Evolutionary conservation across 2,888 invertebrate genomes (phyloP).

Genomic region (Cataglyphis altisquamis): DNA sequence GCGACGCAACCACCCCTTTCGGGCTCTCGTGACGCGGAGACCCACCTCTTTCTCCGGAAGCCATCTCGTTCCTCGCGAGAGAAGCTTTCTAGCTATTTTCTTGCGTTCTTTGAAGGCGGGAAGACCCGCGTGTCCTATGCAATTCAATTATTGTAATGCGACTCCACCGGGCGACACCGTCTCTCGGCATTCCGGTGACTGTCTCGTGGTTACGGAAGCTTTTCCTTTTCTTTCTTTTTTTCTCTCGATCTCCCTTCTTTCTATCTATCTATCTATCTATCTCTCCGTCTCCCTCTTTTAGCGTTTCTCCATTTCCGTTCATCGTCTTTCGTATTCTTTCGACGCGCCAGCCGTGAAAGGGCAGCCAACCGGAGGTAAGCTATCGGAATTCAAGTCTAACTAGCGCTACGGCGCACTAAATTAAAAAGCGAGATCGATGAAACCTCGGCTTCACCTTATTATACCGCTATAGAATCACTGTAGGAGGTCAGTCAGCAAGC

Average conservation of each 20-base stretch:
- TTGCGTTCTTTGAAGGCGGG: conserved; percentile 78
- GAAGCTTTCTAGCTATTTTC: conserved; percentile 78
- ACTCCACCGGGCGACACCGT: conserved; percentile 73
- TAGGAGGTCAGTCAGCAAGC: background rate
- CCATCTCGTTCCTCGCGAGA: conserved; percentile 76
- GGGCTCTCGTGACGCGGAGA: conserved; percentile 69
- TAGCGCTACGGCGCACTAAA: conserved; percentile 41
- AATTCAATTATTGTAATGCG: conserved; percentile 82
- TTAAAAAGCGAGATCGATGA: conserved; percentile 35
- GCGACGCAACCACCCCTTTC: conserved; percentile 53
- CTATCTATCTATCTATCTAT: background rate
- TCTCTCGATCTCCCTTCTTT: background rate
- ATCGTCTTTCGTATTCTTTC: conserved; percentile 36
- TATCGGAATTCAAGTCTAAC: conserved; percentile 55
- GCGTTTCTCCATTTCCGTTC: conserved; percentile 28
- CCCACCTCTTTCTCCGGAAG: conserved; percentile 78
- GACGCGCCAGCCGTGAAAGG: conserved; percentile 32
- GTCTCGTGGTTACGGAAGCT: conserved; percentile 64
- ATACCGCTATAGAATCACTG: conserved; percentile 18
- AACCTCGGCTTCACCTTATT: conserved; percentile 32
- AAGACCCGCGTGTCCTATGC: conserved; percentile 80
- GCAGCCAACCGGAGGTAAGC: conserved; percentile 43
- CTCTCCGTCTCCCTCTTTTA: background rate
- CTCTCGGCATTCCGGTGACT: conserved; percentile 63
- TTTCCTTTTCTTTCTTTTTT: conserved; percentile 1